A percentile compares a stretch with the other conserved stretches of the same genome.
Conservation (phyloP, 2,888 invertebrate species). For the Onchidella celtica region DNA sequence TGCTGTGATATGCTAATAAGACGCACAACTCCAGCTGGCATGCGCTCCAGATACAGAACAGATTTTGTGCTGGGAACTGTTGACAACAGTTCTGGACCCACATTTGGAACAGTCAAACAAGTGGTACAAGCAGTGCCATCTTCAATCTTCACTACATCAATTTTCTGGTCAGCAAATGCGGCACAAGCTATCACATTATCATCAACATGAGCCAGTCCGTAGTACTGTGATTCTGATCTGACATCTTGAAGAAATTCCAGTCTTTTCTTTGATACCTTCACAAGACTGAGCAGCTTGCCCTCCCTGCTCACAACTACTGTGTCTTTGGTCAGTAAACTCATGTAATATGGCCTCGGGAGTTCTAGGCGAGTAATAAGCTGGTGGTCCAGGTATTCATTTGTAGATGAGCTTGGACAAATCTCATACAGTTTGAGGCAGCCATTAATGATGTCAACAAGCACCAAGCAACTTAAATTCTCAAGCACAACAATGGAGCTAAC, state of each 20-base stretch:
- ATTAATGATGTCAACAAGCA: constrained; percentile 44
- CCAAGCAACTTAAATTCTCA: constrained; percentile 26
- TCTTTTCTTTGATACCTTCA: constrained; percentile 33
- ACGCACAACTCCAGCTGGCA: background rate
- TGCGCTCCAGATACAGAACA: constrained; percentile 38
- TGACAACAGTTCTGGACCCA: constrained; percentile 38
- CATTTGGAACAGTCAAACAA: background rate
- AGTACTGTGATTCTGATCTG: constrained; percentile 30
- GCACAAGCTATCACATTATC: constrained; percentile 32
- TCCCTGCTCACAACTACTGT: constrained; percentile 21
- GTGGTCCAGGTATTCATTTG: background rate
- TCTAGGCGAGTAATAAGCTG: constrained; percentile 17
- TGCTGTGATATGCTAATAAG: constrained; percentile 24
- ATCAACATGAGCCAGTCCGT: constrained; percentile 28
- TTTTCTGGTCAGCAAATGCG: constrained; percentile 30
- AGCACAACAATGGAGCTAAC: constrained; percentile 43
- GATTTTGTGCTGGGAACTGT: constrained; percentile 10
- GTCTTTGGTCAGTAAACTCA: constrained; percentile 24
- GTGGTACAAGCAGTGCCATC: constrained; percentile 24
- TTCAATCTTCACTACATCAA: constrained; percentile 37
- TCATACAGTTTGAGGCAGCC: constrained; percentile 42
- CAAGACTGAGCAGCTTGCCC: constrained; percentile 26
- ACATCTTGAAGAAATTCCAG: constrained; percentile 30
- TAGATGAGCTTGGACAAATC: background rate
- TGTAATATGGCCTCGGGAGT: constrained; percentile 35